Conservation (phyloP, 2,888 invertebrate species). For the Exocentrus adspersus region DNA sequence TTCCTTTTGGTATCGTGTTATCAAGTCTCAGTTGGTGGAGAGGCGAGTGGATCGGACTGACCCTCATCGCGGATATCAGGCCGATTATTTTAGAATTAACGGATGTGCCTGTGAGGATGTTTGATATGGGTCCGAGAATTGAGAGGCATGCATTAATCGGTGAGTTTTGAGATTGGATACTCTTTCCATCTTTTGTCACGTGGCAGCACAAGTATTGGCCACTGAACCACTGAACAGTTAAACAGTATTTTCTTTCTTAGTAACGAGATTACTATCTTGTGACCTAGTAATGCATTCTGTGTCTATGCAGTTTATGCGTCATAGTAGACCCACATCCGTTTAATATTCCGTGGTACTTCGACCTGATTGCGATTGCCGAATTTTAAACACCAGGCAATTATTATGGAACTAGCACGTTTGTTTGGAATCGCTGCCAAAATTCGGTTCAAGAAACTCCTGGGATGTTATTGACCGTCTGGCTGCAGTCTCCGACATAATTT, state of each 20-base stretch:
- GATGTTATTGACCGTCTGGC: constrained; percentile 1
- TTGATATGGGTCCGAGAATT: constrained; percentile 47
- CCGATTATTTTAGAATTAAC: constrained; percentile 54
- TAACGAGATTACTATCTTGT: too few species aligned
- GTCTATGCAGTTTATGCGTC: background rate
- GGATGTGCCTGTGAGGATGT: constrained; percentile 16
- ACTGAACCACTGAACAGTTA: too few species aligned
- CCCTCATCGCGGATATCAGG: constrained; percentile 67
- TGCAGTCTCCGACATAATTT: too few species aligned
- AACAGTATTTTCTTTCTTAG: too few species aligned
- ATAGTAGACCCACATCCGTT: constrained; percentile 6
- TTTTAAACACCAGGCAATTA: constrained; percentile 3
- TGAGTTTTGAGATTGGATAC: background rate
- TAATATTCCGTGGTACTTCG: constrained; percentile 7
- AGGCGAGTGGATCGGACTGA: constrained; percentile 72
- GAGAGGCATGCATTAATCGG: background rate
- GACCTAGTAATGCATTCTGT: background rate
- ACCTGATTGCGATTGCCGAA: constrained; percentile 8
- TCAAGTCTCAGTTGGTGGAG: constrained; percentile 72
- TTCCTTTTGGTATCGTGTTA: constrained; percentile 67
- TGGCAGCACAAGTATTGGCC: too few species aligned
- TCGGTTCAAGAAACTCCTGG: constrained; percentile 54
- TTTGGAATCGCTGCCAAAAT: constrained; percentile 31
- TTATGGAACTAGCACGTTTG: constrained; percentile 14
- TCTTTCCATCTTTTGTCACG: too few species aligned